Percentiles rank a stretch among this genome's conserved stretches.
Conservation (phyloP, 2,797 vertebrate species). For the Tokudaia tokunoshimensis region DNA sequence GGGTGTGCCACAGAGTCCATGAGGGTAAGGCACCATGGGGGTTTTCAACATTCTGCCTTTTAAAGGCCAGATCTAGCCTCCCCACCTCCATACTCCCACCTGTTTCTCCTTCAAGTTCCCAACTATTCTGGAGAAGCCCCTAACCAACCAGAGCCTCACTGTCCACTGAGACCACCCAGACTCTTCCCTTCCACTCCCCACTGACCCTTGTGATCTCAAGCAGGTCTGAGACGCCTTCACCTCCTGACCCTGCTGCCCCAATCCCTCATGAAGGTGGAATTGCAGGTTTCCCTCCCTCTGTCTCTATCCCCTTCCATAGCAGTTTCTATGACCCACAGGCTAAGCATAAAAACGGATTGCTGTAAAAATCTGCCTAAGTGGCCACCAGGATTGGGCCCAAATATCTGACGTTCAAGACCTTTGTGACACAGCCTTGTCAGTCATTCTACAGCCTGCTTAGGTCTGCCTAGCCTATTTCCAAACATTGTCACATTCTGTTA, state of each 20-base stretch:
- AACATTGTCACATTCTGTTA: not conserved
- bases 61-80: not conserved
- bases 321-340: not conserved
- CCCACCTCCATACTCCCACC: accelerated
- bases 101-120: not conserved
- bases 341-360: not conserved
- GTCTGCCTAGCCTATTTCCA: not conserved
- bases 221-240: not conserved
- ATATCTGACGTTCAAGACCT: not conserved
- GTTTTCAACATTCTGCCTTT: not conserved
- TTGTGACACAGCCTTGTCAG: not conserved
- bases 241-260: not conserved
- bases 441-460: not conserved
- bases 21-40: not conserved
- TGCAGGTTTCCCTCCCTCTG: not conserved
- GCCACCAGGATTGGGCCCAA: not conserved
- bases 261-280: not conserved
- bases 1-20: accelerated
- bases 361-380: not conserved
- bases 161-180: not conserved
- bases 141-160: accelerated
- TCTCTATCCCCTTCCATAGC: not conserved
- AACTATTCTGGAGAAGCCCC: not conserved
- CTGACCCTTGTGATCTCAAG: not conserved
- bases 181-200: not conserved